These are phyloP conservation scores for Notamacropus eugenii DNA, from an alignment of 2,797 vertebrate species.

Conservation along the genomic window DNA sequence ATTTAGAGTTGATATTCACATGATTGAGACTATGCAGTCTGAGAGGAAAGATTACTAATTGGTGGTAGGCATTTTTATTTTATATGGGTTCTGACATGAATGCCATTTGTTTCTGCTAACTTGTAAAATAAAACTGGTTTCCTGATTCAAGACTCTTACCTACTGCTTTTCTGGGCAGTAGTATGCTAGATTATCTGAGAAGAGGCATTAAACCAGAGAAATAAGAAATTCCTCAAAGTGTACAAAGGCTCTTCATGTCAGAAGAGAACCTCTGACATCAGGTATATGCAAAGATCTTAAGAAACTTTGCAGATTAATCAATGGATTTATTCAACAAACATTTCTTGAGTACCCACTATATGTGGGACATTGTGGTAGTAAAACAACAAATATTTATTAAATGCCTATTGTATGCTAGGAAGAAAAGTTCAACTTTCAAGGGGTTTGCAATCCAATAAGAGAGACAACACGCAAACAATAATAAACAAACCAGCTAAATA, in stretches of 20 bases:
- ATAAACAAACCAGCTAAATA: too few species aligned
- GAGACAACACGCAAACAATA: too few species aligned
- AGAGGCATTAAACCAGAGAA: neutral
- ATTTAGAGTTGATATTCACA: neutral
- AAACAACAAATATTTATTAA: too few species aligned
- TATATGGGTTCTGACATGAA: neutral
- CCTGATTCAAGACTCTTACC: neutral
- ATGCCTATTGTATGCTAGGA: too few species aligned
- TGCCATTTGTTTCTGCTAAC: neutral
- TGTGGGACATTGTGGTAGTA: too few species aligned
- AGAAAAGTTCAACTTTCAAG: neutral
- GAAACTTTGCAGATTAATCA: neutral
- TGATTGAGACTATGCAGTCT: neutral
- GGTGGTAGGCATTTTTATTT: neutral
- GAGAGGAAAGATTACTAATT: neutral
- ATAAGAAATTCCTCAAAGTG: neutral
- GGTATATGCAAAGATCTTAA: neutral
- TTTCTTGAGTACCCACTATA: neutral
- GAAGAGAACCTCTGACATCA: neutral
- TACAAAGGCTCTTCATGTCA: neutral
- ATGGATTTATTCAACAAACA: neutral
- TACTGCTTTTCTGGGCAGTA: too few species aligned
- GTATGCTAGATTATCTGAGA: neutral
- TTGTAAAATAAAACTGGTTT: neutral
- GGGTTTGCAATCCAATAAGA: too few species aligned